phyloP scores from a whole-genome alignment of 2,888 invertebrate species.

The Temnothorax unifasciatus region DNA sequence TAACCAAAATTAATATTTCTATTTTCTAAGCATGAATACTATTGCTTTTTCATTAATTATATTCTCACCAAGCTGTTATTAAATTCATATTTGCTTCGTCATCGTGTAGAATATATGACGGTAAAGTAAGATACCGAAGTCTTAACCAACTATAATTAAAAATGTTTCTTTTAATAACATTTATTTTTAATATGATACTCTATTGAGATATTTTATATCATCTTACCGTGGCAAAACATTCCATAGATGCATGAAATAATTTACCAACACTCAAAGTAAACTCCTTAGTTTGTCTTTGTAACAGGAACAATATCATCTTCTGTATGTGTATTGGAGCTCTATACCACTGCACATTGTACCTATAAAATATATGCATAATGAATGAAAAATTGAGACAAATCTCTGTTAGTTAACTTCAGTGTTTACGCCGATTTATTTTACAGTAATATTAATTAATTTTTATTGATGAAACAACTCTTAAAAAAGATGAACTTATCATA shows the following conservation, averaged over 20 bases:
- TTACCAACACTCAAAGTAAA: neutral
- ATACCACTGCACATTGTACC: slow-evolving; percentile 24
- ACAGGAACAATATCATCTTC: slow-evolving; percentile 22
- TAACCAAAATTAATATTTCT: neutral
- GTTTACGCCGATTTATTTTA: neutral
- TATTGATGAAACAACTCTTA: neutral
- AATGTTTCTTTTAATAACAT: neutral
- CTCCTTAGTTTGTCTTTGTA: slow-evolving; percentile 4
- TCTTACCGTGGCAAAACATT: slow-evolving; percentile 15
- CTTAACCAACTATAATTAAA: slow-evolving; percentile 18
- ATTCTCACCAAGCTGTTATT: neutral
- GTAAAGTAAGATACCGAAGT: slow-evolving; percentile 14
- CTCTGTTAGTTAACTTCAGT: neutral
- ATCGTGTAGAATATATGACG: slow-evolving; percentile 17
- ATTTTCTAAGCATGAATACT: neutral
- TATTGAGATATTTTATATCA: neutral
- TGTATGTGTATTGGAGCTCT: neutral
- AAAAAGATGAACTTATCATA: neutral
- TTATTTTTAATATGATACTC: neutral
- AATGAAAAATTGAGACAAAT: neutral
- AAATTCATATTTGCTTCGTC: neutral
- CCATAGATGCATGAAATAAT: neutral
- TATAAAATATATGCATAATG: neutral
- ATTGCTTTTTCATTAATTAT: neutral
- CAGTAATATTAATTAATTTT: neutral